Base-by-base conservation (phyloP, 2,888 invertebrate genomes). In the Trisateles emortualis region DNA sequence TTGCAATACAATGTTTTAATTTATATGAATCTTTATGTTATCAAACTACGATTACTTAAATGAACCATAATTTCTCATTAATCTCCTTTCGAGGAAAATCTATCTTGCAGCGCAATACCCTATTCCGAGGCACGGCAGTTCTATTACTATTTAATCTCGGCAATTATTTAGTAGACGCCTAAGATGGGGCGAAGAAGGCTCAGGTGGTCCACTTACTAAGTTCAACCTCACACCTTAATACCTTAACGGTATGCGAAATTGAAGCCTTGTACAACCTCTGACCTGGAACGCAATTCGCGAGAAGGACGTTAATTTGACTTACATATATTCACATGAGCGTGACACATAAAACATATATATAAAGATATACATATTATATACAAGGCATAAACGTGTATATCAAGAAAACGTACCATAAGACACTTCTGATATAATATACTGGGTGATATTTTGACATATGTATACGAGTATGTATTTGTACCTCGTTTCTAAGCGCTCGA, bases 221-320 rank as follows among this genome's bases (percentile, higher is more conserved):
- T 58, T 71, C 57, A 51, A 46, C 49, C 47, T 51, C 42, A 47
- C 51, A 49, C 52, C 57, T 50, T 55, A 68, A 60, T 68, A 64
- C 50, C 52, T 68, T 39, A 61, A 39, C 16, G 52, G 44, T 47
- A 72, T 68, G 65, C 61, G 56, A 68, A 64, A 72, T 64, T 52
- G 53, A 68, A 56, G 53, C 55, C 43, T 38, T 54, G 29, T 24
- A 22, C 33, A 70, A 45, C 36, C 36, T 29, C 19, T 38, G 46
- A 46, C 61, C 59, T 59, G 62, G 50, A 61, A 70, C 55, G 49
- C 46, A 60, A 60, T 51, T 42, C 24, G 50, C 40, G 44, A 43
- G 51, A 19, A 57, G 49, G 53, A 44, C 59, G 62, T 68, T 73
- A 64, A 74, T 72, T 63, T 38, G 43, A 52, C 62, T 58, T 61